phyloP scores from a whole-genome alignment of 2,113 vertebrate genomes.

The Sylvietta virens region DNA sequence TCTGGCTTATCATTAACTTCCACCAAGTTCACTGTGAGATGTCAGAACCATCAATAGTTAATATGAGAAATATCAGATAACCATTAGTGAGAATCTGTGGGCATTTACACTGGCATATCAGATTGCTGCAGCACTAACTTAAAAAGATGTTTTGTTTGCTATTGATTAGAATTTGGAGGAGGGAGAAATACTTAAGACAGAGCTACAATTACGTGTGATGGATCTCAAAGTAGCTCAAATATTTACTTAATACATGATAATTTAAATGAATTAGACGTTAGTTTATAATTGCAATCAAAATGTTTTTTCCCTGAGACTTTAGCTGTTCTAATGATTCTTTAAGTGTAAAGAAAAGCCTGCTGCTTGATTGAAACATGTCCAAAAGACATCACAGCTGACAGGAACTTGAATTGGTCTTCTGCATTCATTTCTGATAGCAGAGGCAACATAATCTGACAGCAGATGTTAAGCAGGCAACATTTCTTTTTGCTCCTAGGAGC shows the following conservation, averaged over 20 bases:
- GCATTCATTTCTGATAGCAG: constrained; percentile 60
- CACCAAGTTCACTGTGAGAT: background rate
- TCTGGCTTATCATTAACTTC: background rate
- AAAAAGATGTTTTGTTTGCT: constrained; percentile 7
- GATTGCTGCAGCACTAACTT: background rate
- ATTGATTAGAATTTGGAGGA: constrained; percentile 29
- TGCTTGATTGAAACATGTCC: constrained; percentile 69
- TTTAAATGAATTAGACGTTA: constrained; percentile 51
- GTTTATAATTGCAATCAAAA: constrained; percentile 57
- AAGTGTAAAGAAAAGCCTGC: constrained; percentile 64
- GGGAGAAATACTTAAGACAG: constrained; percentile 4
- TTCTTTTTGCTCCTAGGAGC: constrained; percentile 43
- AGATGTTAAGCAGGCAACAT: constrained; percentile 57
- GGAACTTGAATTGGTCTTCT: constrained; percentile 64
- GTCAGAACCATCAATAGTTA: background rate
- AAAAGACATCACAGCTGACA: constrained; percentile 70
- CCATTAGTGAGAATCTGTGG: background rate
- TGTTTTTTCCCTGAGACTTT: constrained; percentile 33
- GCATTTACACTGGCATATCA: background rate
- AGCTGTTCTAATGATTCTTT: constrained; percentile 59
- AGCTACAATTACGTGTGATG: constrained; percentile 32
- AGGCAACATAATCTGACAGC: constrained; percentile 58
- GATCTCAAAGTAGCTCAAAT: constrained; percentile 50
- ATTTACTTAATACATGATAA: constrained; percentile 56
- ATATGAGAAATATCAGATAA: background rate